A percentile compares a stretch with the other conserved stretches of the same genome.
phyloP scores from a whole-genome alignment of 2,888 invertebrate genomes.

The Chloroclystis v-ata region DNA sequence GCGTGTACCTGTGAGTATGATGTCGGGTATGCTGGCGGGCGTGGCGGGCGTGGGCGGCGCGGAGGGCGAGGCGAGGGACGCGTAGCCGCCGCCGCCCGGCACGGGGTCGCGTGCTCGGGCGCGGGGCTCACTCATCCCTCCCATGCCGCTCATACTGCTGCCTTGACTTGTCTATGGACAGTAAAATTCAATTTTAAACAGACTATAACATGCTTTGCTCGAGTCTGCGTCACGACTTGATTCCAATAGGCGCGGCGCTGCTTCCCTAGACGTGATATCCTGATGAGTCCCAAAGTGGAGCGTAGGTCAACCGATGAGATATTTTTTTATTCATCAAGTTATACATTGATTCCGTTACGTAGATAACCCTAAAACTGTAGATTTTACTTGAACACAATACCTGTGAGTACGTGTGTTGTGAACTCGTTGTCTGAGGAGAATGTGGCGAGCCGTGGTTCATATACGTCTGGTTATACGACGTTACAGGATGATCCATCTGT shows the following conservation, averaged over 20 bases:
- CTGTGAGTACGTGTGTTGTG: constrained; percentile 68
- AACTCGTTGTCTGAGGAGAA: constrained; percentile 66
- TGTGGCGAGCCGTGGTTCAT: constrained; percentile 71
- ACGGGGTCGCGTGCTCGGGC: constrained; percentile 58
- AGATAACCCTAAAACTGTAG: too few relatives aligned
- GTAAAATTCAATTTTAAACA: constrained; percentile 29
- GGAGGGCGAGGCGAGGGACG: constrained; percentile 58
- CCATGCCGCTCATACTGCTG: constrained; percentile 31
- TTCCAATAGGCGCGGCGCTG: too few relatives aligned
- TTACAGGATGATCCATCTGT: constrained; percentile 66
- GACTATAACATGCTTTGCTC: not conserved
- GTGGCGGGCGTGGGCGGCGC: constrained; percentile 78
- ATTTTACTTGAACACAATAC: constrained; percentile 40
- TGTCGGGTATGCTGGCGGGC: constrained; percentile 89
- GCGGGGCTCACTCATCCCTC: constrained; percentile 33
- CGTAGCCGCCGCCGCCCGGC: constrained; percentile 78
- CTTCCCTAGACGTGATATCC: too few relatives aligned
- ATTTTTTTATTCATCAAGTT: too few relatives aligned
- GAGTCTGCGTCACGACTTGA: too few relatives aligned
- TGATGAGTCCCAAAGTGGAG: too few relatives aligned
- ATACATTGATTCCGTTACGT: too few relatives aligned
- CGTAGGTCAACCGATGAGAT: too few relatives aligned
- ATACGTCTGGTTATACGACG: constrained; percentile 64
- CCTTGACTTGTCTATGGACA: constrained; percentile 34
- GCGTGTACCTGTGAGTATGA: constrained; percentile 86